These are phyloP conservation scores for Latrodectus elegans DNA, from an alignment of 2,888 invertebrate species.

Conservation along the genomic window DNA sequence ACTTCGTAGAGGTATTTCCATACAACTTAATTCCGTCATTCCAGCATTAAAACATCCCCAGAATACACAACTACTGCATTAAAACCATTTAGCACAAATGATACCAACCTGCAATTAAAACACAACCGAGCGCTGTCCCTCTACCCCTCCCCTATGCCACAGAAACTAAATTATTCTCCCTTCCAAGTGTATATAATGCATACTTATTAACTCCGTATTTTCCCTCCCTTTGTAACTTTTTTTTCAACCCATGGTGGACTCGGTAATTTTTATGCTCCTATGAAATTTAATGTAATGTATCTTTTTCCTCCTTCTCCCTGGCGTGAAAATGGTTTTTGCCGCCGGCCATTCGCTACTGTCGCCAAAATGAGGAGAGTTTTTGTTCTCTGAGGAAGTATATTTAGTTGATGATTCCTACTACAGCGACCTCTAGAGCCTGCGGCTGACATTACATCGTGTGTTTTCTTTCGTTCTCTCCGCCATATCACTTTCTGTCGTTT, in stretches of 20 bases:
- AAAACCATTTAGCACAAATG: constrained; percentile 3
- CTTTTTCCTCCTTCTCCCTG: constrained; percentile 6
- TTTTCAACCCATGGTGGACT: neutral
- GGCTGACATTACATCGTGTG: constrained; percentile 48
- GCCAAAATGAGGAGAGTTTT: constrained; percentile 23
- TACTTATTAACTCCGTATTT: constrained; percentile 3
- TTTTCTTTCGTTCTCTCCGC: constrained; percentile 25
- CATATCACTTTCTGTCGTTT: constrained; percentile 8
- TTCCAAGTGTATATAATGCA: constrained; percentile 12
- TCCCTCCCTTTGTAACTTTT: neutral
- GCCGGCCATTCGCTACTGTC: constrained; percentile 27
- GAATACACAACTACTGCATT: neutral
- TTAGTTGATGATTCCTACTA: neutral
- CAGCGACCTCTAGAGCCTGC: constrained; percentile 34
- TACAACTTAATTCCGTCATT: too few relatives aligned
- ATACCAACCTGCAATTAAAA: neutral
- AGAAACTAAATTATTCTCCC: constrained; percentile 18
- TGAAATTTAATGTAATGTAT: constrained; percentile 52
- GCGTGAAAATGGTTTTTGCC: constrained; percentile 24
- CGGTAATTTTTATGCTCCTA: constrained; percentile 39
- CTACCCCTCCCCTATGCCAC: neutral
- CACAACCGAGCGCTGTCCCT: neutral
- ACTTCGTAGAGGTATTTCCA: too few relatives aligned
- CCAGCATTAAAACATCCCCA: too few relatives aligned
- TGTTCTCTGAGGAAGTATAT: constrained; percentile 27